Conservation (phyloP, 2,888 invertebrate species). For the Thysanoteuthis rhombus region DNA sequence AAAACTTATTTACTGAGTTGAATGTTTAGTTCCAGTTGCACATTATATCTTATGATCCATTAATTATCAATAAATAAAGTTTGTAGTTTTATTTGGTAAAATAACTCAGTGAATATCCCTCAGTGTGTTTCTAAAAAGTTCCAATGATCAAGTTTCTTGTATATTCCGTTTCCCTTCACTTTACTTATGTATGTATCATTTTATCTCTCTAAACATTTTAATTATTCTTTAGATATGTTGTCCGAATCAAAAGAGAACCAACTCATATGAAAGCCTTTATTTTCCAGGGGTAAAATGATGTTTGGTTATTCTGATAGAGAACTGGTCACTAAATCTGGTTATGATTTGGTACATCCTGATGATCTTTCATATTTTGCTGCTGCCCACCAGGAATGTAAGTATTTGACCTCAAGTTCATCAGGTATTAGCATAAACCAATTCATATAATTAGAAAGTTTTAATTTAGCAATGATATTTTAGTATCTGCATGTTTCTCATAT, state of each 20-base stretch:
- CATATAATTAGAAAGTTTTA: too few species aligned
- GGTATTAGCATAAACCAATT: neutral
- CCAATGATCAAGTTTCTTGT: neutral
- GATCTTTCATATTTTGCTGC: constrained; percentile 97
- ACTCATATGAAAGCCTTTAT: neutral
- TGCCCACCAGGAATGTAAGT: constrained; percentile 98
- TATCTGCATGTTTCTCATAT: too few species aligned
- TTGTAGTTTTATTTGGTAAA: too few species aligned
- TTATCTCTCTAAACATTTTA: neutral
- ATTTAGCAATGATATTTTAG: too few species aligned
- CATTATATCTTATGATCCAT: too few species aligned
- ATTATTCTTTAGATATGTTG: neutral
- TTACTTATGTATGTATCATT: too few species aligned
- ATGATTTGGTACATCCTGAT: constrained; percentile 96
- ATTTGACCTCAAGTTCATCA: neutral
- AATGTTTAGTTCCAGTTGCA: too few species aligned
- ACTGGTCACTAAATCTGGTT: constrained; percentile 86
- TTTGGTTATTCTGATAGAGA: constrained; percentile 91
- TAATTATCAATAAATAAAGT: too few species aligned
- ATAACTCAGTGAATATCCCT: too few species aligned
- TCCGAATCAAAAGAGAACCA: neutral
- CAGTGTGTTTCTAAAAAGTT: neutral
- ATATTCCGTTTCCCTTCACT: too few species aligned
- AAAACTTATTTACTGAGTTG: too few species aligned
- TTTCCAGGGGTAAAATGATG: constrained; percentile 87